Evolutionary conservation across 1,140 invertebrate species (phyloP), one percentile per base, ranked within the genome.

Genomic region (Drosophila hydei): DNA sequence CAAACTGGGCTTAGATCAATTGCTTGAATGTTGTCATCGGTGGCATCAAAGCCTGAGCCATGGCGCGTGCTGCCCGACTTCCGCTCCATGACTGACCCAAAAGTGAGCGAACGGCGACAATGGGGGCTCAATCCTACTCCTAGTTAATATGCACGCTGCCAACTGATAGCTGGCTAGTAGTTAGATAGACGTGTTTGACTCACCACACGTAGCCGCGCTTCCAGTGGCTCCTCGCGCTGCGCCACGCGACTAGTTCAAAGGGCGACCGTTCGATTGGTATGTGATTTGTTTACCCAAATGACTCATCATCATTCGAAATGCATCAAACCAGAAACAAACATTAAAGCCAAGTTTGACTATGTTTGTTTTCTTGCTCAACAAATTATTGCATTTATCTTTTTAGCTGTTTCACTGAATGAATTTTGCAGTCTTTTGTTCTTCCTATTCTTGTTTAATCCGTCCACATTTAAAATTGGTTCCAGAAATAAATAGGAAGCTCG

Each of bases 171-270:
- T 45, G 4, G n/a, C n/a, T 9, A 23, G n/a, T 16, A n/a, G n/a
- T 25, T 30, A 48, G 62, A 81, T 25, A 43, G 59, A 81, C 77
- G 83, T 85, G 83, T 69, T 81, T 85, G 81, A 85, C 77, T 85
- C 81, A 85, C 75, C 72, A 61, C 72, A 64, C 27, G 72, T 72
- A 58, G 73, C 75, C 33, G 62, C 56, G 60, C 54, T 54, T 47
- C 51, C 47, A 38, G 45, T 72, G 48, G 54, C 67, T 51, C 45
- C 16, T 36, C 21, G 16, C 12, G 19, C 47, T 63, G 18, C 64
- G 61, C 73, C 80, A 85, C 58, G 80, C 80, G 80, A 60, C 81
- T 9, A 80, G 80, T 85, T 85, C 80, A 85, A 85, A 85, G 75
- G 68, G 71, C 55, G 19, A 25, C 77, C 77, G 77, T 70, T 59